These are phyloP conservation scores for Ascidia mentula DNA, from an alignment of 23 tunicate species.

Conservation along the genomic window DNA sequence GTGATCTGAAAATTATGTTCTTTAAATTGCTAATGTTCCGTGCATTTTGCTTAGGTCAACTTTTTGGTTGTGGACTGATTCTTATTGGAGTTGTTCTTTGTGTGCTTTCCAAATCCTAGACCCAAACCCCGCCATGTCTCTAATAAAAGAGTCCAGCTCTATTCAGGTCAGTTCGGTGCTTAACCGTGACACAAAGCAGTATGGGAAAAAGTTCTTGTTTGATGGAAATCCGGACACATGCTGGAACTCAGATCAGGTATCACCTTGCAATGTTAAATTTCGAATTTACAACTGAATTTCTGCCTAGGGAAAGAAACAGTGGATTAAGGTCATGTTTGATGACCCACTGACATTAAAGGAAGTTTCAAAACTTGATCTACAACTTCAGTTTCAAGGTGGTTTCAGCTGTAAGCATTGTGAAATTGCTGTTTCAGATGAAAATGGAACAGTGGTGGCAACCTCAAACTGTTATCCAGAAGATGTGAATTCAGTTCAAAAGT, in stretches of 20 bases:
- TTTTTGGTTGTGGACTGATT: conserved; percentile 41
- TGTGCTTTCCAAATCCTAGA: conserved; percentile 26
- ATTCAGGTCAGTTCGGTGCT: conserved; percentile 88
- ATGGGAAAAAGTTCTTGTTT: conserved; percentile 79
- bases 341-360: neutral
- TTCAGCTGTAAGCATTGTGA: conserved; percentile 74
- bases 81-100: conserved; percentile 55
- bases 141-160: conserved; percentile 20
- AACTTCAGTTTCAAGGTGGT: conserved; percentile 97
- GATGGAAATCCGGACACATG: conserved; percentile 90
- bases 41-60: no score
- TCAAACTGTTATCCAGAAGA: conserved; percentile 81
- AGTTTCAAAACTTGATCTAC: conserved; percentile 9
- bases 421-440: neutral
- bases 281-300: neutral
- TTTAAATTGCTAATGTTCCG: no score
- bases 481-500: conserved; percentile 55
- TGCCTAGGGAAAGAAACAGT: conserved; percentile 63
- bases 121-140: no score
- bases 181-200: conserved; percentile 81
- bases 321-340: conserved; percentile 55
- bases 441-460: neutral
- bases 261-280: neutral
- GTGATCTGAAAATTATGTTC: no score
- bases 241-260: conserved; percentile 98